Conservation (phyloP, 1,140 invertebrate genomes). For the Drosophila ogumai region DNA sequence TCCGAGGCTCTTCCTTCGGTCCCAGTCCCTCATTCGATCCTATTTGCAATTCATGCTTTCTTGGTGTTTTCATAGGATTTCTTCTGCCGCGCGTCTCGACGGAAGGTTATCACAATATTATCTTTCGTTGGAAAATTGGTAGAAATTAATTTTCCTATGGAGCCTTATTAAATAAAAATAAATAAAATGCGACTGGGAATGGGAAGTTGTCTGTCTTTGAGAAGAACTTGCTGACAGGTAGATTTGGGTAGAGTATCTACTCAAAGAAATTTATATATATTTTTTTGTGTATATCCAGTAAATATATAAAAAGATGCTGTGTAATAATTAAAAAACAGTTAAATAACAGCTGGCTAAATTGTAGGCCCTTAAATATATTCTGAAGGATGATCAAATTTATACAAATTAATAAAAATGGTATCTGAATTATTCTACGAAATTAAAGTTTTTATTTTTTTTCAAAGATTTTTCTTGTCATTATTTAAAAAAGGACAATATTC, state of each 20-base stretch:
- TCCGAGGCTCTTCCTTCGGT: conserved; percentile 2
- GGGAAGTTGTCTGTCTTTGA: conserved; percentile 20
- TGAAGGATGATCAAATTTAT: too few species aligned
- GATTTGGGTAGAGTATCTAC: conserved; percentile 9
- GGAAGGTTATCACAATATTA: conserved; percentile 76
- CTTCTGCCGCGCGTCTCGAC: conserved; percentile 51
- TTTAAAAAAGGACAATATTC: background rate
- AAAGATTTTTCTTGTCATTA: background rate
- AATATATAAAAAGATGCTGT: background rate
- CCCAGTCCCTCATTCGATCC: conserved; percentile 26
- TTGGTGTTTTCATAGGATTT: conserved; percentile 80
- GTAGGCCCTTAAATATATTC: too few species aligned
- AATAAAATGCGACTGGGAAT: conserved; percentile 50
- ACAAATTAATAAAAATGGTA: too few species aligned
- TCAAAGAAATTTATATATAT: background rate
- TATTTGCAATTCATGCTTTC: conserved; percentile 81
- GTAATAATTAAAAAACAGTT: conserved; percentile 4
- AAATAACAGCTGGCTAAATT: conserved; percentile 15
- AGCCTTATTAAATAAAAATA: conserved; percentile 83
- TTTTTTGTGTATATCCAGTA: background rate
- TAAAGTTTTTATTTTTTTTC: too few species aligned
- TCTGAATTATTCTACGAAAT: background rate
- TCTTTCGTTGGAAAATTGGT: conserved; percentile 76
- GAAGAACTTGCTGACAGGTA: conserved; percentile 40
- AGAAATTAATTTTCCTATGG: conserved; percentile 79